Base-by-base conservation (phyloP, 1,140 invertebrate species). In the Sycobia sp. region DNA sequence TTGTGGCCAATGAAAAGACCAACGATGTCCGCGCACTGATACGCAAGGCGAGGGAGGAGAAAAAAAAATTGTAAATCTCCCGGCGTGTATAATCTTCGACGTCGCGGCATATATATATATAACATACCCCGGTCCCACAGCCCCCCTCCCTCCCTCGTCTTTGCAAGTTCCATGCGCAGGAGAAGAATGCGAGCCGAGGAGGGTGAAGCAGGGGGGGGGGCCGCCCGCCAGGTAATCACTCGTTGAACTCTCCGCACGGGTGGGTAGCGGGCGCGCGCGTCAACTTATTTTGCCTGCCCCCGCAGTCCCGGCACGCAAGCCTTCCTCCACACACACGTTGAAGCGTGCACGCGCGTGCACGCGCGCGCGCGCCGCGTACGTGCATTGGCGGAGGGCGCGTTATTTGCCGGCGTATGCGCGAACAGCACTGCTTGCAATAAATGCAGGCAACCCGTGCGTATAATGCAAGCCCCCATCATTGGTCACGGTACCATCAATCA, bases 401-500 rank as follows among this genome's bases (percentile, higher is more conserved):
- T n/a, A n/a, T n/a, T n/a, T n/a, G n/a, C n/a, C n/a, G n/a, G n/a
- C n/a, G n/a, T n/a, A n/a, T n/a, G n/a, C n/a, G n/a, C n/a, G n/a
- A n/a, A 27, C 1, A 27, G 8, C 23, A 11, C 4, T 49, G 32
- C 32, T 16, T 20, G 38, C 20, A 34, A 51, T 60, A 60, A 43
- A 60, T 43, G 53, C 44, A 50, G n/a, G 46, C 34, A n/a, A 7
- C 1, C 22, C 22, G 36, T 4, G 18, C 47, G 27, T 29, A 60
- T 51, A 51, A 60, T 51, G 47, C 47, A 34, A 25, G 4, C 39
- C n/a, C n/a, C 49, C 22, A 62, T 62, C 59, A 54, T 62, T 62
- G 59, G 39, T 54, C 38, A 62, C 50, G 29, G 59, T 54, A 46
- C 39, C 50, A 62, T 54, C 59, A 62, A 62, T 62, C 50, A 54